phyloP scores from a whole-genome alignment of 2,888 invertebrate species.

The Apotomis capreana region DNA sequence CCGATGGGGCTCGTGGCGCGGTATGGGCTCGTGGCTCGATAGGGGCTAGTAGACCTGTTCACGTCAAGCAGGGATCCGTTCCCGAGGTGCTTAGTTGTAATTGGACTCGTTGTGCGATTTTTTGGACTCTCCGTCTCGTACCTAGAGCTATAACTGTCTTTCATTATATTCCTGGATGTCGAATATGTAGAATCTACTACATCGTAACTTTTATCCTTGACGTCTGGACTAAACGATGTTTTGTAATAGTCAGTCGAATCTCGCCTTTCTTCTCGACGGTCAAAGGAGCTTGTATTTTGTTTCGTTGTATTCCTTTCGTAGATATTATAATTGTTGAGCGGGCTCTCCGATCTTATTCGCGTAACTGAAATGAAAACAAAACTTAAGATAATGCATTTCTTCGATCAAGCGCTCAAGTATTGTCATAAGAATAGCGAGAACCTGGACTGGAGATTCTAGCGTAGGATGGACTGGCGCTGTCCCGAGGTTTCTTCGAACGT shows the following conservation, averaged over 20 bases:
- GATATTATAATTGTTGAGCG: constrained; percentile 71
- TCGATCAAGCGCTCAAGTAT: background rate
- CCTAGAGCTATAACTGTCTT: constrained; percentile 63
- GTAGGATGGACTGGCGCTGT: constrained; percentile 78
- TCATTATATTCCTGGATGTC: constrained; percentile 70
- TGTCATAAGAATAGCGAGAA: constrained; percentile 47
- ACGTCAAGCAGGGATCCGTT: constrained; percentile 77
- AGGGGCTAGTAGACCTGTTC: constrained; percentile 70
- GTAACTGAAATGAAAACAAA: constrained; percentile 63
- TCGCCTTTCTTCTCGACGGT: constrained; percentile 74
- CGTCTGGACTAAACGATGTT: constrained; percentile 66
- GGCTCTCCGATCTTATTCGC: constrained; percentile 77
- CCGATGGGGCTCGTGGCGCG: constrained; percentile 46
- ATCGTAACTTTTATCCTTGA: constrained; percentile 75
- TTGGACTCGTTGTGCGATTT: constrained; percentile 76
- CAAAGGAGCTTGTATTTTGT: constrained; percentile 69
- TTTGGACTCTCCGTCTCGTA: constrained; percentile 77
- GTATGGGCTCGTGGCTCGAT: constrained; percentile 74
- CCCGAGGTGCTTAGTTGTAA: constrained; percentile 82
- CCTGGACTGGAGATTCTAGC: constrained; percentile 82
- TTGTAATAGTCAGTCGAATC: constrained; percentile 78
- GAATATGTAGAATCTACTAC: constrained; percentile 76
- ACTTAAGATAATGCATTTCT: background rate
- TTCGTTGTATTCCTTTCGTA: constrained; percentile 71
- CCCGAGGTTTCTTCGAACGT: constrained; percentile 80